Base-by-base conservation (phyloP, 2,888 invertebrate species). In the Sarcophaga caerulescens region DNA sequence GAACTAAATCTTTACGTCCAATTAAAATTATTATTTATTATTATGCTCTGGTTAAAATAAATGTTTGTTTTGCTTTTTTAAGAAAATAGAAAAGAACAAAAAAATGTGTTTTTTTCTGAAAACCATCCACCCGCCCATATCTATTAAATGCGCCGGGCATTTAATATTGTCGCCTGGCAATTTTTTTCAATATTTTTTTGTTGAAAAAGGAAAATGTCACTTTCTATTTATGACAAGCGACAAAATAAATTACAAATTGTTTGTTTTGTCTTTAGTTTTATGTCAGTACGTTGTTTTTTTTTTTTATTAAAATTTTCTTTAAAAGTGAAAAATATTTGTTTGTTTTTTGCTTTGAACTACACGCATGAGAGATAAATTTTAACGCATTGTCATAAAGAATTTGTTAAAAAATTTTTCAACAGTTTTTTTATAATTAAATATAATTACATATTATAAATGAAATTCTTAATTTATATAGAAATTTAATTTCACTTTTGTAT, bases 11-110 rank as follows among this genome's bases (percentile, higher is more conserved):
- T 62, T 81, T 73, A 78, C 65, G 81, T 23, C 69, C 66, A 78
- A 85, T 85, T 85, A 66, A 85, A 81, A 78, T 66, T 70, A 70
- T 75, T 71, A 81, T 70, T 77, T 81, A 70, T 74, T 85, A 75
- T 35, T 65, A 81, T 85, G 85, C 68, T 75, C 85, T 75, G 78
- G 69, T 81, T 81, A 62, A 70, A 77, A 65, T 10, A 35, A 35
- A 35, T 35, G 35, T 35, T 35, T 25, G 25, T 25, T 35, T 35
- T 35, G 47, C 14, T 69, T 78, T 63, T 25, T n/a, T 47, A 59
- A 70, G 44, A 68, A 59, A 57, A 66, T 25, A 68, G 10, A 17
- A 35, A 35, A 10, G 10, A 35, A 62, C 10, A 47, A 63, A n/a
- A 6, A 47, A 44, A n/a, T 47, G 4, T 35, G 35, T 1, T 35